phyloP scores from a whole-genome alignment of 2,888 invertebrate species.

The Trilocha varians region DNA sequence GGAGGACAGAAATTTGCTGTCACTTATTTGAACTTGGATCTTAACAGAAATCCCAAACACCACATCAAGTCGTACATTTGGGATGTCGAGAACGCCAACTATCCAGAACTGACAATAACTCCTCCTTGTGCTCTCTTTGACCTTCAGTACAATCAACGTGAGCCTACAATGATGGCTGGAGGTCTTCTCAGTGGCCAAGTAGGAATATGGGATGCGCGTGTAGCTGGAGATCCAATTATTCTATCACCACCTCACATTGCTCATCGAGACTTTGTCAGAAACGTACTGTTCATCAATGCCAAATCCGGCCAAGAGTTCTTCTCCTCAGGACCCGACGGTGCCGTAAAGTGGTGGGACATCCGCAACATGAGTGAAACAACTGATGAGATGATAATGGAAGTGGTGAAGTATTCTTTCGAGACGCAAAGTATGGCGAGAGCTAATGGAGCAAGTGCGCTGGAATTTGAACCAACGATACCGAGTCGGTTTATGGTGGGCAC shows the following conservation, averaged over 20 bases:
- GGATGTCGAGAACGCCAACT: conserved; percentile 91
- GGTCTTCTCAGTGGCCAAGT: conserved; percentile 80
- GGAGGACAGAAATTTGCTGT: conserved; percentile 85
- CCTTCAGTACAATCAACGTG: conserved; percentile 89
- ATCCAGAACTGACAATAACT: conserved; percentile 78
- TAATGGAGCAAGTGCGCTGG: conserved; percentile 75
- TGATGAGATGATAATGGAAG: conserved; percentile 78
- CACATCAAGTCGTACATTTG: conserved; percentile 77
- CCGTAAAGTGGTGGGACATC: conserved; percentile 86
- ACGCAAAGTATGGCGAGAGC: conserved; percentile 66
- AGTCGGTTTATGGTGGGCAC: conserved; percentile 82
- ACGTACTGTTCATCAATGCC: conserved; percentile 90
- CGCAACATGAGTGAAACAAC: conserved; percentile 76
- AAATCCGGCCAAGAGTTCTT: conserved; percentile 96
- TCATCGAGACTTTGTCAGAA: conserved; percentile 89
- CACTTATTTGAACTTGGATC: conserved; percentile 85
- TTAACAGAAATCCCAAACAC: conserved; percentile 69
- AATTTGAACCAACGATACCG: conserved; percentile 82
- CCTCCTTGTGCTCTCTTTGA: conserved; percentile 82
- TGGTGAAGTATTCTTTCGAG: conserved; percentile 68
- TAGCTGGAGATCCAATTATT: conserved; percentile 80
- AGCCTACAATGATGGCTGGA: conserved; percentile 77
- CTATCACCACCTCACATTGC: conserved; percentile 83
- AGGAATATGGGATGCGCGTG: conserved; percentile 83
- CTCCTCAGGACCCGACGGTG: conserved; percentile 91